Conservation (phyloP, 2,113 vertebrate genomes). For the Syrrhaptes paradoxus region DNA sequence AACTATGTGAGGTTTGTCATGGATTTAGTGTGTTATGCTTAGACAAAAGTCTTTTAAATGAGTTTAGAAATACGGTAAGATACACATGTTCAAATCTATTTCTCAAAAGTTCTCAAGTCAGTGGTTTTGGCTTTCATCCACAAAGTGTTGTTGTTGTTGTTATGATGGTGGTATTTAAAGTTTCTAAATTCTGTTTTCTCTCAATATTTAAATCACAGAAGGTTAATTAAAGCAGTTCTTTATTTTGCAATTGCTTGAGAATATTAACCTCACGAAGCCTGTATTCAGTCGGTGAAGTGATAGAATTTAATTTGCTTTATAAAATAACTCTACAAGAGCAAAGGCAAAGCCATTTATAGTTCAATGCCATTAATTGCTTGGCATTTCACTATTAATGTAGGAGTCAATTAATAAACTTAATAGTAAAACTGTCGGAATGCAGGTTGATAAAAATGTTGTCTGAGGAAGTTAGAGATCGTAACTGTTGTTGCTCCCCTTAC, state of each 20-base stretch:
- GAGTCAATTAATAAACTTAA: slow-evolving; percentile 85
- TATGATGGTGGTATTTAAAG: slow-evolving; percentile 20
- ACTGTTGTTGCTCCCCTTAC: background rate
- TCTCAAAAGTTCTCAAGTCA: background rate
- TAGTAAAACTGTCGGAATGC: slow-evolving; percentile 79
- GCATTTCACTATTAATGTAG: slow-evolving; percentile 86
- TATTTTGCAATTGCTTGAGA: slow-evolving; percentile 75
- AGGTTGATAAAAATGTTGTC: slow-evolving; percentile 62
- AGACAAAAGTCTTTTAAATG: background rate
- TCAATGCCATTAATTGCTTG: slow-evolving; percentile 87
- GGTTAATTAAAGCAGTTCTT: slow-evolving; percentile 87
- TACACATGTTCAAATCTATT: background rate
- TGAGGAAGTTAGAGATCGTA: slow-evolving; percentile 25
- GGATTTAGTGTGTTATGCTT: background rate
- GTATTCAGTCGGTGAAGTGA: slow-evolving; percentile 73
- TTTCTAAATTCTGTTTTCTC: slow-evolving; percentile 53
- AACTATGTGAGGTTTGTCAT: background rate
- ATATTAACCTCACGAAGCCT: slow-evolving; percentile 76
- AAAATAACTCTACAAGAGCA: slow-evolving; percentile 68
- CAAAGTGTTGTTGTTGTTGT: slow-evolving; percentile 17
- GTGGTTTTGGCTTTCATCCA: background rate
- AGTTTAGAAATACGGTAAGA: background rate
- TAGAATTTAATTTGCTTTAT: slow-evolving; percentile 69
- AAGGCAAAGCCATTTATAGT: slow-evolving; percentile 79
- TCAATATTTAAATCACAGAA: slow-evolving; percentile 82